Conservation (phyloP, 2,888 invertebrate species). For the Lathronympha strigana region DNA sequence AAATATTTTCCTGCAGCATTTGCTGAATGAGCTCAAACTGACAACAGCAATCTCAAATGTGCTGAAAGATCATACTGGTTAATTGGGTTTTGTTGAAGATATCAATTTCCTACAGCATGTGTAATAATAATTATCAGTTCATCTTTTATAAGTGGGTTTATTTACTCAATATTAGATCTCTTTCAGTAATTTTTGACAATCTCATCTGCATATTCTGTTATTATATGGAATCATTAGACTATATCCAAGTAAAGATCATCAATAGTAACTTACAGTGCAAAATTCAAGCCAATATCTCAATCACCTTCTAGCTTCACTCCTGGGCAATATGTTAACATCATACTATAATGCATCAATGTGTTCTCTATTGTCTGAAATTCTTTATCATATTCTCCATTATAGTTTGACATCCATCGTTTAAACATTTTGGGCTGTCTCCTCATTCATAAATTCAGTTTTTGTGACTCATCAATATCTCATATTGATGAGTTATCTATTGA, state of each 20-base stretch:
- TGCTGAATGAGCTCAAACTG: constrained; percentile 23
- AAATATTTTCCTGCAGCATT: constrained; percentile 28
- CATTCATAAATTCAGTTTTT: constrained; percentile 17
- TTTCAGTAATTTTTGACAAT: constrained; percentile 31
- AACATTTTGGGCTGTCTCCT: constrained; percentile 25
- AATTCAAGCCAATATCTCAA: constrained; percentile 30
- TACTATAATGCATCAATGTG: constrained; percentile 31
- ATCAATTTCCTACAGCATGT: constrained; percentile 24
- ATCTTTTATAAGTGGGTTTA: constrained; percentile 27
- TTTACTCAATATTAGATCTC: constrained; percentile 26
- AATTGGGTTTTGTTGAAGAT: constrained; percentile 19
- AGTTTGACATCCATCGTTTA: constrained; percentile 34
- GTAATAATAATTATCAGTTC: constrained; percentile 31
- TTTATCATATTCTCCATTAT: constrained; percentile 30
- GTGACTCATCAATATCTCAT: neutral
- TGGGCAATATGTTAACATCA: constrained; percentile 33
- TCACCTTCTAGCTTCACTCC: constrained; percentile 30
- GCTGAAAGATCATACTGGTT: constrained; percentile 34
- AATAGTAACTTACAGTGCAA: constrained; percentile 19
- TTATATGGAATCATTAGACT: constrained; percentile 32
- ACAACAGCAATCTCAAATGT: constrained; percentile 31
- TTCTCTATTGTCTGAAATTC: constrained; percentile 24
- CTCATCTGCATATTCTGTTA: constrained; percentile 38
- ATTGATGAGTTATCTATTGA: neutral
- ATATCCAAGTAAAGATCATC: constrained; percentile 32